These are phyloP conservation scores for Galaxea fascicularis DNA, from an alignment of 92 coral and sea anemone genomes.

Conservation along the genomic window DNA sequence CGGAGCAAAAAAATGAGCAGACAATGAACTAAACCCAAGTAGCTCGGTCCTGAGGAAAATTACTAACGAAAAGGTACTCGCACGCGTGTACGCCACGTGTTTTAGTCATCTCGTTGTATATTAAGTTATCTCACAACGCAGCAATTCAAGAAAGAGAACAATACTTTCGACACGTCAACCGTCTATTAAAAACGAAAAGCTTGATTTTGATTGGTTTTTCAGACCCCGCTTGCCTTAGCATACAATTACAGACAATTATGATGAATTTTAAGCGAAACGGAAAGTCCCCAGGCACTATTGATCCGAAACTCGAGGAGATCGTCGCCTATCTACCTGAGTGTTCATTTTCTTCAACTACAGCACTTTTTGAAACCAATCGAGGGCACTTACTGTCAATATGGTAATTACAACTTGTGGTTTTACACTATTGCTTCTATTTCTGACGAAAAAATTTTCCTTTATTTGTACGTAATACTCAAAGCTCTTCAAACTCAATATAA, in stretches of 20 bases:
- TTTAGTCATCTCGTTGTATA: too few species aligned
- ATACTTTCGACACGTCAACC: background rate
- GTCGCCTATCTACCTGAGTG: conserved; percentile 18
- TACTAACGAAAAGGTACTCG: too few species aligned
- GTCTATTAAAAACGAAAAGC: background rate
- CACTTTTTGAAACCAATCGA: background rate
- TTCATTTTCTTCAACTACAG: conserved; percentile 1
- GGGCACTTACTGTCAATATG: background rate
- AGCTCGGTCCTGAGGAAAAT: too few species aligned
- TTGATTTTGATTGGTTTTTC: conserved; percentile 20
- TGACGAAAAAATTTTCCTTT: background rate
- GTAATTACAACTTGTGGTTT: background rate
- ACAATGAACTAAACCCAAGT: too few species aligned
- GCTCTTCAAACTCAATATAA: too few species aligned
- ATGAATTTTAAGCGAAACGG: conserved; percentile 17
- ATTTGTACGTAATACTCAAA: too few species aligned
- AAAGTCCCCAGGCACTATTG: conserved; percentile 1
- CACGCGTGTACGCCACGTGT: too few species aligned
- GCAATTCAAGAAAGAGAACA: too few species aligned
- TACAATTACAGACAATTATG: background rate
- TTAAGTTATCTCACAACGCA: too few species aligned
- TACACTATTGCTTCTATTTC: too few species aligned
- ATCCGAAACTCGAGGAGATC: conserved; percentile 10
- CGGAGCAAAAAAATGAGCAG: too few species aligned
- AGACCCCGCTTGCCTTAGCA: background rate